Evolutionary conservation across 2,888 invertebrate species (phyloP), one percentile per base, ranked within the genome.

Genomic region (Sthenelais limicola): DNA sequence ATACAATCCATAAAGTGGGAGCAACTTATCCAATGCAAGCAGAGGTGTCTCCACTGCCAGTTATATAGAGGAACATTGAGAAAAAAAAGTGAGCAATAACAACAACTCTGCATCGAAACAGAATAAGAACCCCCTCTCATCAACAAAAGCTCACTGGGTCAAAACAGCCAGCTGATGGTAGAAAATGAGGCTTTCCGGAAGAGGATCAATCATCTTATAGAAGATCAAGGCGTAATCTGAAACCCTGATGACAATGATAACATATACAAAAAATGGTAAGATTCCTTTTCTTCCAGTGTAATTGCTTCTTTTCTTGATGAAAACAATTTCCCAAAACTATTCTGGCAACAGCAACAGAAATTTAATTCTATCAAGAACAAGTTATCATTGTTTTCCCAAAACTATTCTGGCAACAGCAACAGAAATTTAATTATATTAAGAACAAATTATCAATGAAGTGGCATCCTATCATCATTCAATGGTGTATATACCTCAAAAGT

Each of bases 11-110:
- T 9, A 5, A 47, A 47, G 18, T 43, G 68, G n/a, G 30, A 18
- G 5, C n/a, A 48, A 3, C 68, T 68, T 3, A 21, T 48, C 12
- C 21, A 21, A 26, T 18, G 3, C 30, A 30, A n/a, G 48, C 4
- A 18, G 26, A 4, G 68, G 28, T 68, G 68, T 30, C 43, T 48
- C 15, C 5, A 12, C 3, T 68, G 68, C 28, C 26, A 28, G 12
- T 18, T 26, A 26, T 47, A 68, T n/a, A 15, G 68, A 21, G 68
- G 68, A 15, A 48, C 68, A 43, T 30, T 68, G 3, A 5, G 68
- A 15, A 68, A 68, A n/a, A 33, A 32, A 7, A 15, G 7, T 28
- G 7, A 38, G 32, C n/a, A 24, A n/a, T n/a, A n/a, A n/a, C n/a
- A n/a, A n/a, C n/a, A n/a, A n/a, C n/a, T n/a, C n/a, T n/a, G 9